These are phyloP conservation scores for Cepphus grylle DNA, from an alignment of 2,113 vertebrate genomes.

Conservation along the genomic window DNA sequence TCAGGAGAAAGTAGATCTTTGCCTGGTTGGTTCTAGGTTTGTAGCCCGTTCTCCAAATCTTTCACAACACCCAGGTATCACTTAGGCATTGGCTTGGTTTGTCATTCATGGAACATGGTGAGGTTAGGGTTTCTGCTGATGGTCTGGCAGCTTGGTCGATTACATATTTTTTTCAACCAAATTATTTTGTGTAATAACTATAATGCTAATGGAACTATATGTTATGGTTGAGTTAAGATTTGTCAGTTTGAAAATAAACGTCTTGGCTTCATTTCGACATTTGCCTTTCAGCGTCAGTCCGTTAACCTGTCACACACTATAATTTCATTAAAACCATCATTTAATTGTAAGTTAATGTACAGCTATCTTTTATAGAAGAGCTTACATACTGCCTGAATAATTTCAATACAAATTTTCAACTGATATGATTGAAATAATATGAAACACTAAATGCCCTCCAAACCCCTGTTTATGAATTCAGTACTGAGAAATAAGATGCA, in stretches of 20 bases:
- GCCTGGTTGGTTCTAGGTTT: neutral
- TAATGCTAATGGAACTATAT: constrained; percentile 72
- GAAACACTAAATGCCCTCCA: neutral
- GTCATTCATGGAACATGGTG: constrained; percentile 64
- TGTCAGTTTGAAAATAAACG: constrained; percentile 76
- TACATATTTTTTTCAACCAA: constrained; percentile 55
- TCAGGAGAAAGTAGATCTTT: neutral
- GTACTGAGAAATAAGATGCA: neutral
- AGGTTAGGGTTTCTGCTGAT: neutral
- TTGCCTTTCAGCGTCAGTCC: constrained; percentile 72
- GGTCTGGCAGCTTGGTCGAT: constrained; percentile 44
- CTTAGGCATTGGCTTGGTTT: constrained; percentile 9
- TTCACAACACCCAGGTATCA: neutral
- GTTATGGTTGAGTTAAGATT: constrained; percentile 74
- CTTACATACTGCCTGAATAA: neutral
- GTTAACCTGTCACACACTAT: constrained; percentile 69
- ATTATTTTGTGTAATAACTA: constrained; percentile 71
- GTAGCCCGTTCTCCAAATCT: neutral
- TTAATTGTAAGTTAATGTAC: constrained; percentile 71
- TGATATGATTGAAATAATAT: neutral
- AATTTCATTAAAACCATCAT: constrained; percentile 71
- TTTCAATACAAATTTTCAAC: constrained; percentile 32
- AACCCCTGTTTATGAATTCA: neutral
- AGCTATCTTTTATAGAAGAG: constrained; percentile 20
- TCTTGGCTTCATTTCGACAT: constrained; percentile 69